Percentiles rank a stretch among this genome's conserved stretches.
These are phyloP conservation scores for Globia sparganii DNA, from an alignment of 2,888 invertebrate genomes.

Conservation along the genomic window DNA sequence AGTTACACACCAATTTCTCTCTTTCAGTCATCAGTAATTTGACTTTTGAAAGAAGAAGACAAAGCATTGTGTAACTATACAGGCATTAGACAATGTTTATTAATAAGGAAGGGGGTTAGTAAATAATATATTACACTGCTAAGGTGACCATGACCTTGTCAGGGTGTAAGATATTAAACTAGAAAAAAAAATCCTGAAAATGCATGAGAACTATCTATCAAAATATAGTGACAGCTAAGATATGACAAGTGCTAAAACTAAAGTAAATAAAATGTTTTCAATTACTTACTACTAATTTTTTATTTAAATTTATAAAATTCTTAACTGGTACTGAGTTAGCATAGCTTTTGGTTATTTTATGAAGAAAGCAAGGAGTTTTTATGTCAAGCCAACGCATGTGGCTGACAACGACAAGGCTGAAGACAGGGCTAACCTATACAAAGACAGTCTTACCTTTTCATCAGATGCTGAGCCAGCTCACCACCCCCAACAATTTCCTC, in stretches of 20 bases:
- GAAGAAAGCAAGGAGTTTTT: constrained; percentile 2
- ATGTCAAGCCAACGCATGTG: constrained; percentile 36
- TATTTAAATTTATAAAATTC: background rate
- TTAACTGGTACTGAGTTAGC: background rate
- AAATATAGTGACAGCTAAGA: background rate
- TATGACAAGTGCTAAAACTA: background rate
- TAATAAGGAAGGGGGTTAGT: no score
- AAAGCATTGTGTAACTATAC: no score
- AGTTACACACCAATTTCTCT: no score
- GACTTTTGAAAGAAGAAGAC: no score
- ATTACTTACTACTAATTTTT: background rate
- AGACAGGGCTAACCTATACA: constrained; percentile 65
- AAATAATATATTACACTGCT: background rate
- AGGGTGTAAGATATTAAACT: no score
- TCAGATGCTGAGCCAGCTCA: constrained; percentile 84
- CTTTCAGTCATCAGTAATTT: no score
- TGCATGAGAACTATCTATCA: background rate
- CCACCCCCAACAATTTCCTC: constrained; percentile 90
- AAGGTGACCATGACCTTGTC: background rate
- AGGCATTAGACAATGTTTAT: no score
- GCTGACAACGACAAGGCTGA: constrained; percentile 15
- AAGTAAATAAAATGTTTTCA: background rate
- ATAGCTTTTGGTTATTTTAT: background rate
- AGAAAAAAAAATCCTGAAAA: background rate
- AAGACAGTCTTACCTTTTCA: constrained; percentile 81